These are phyloP conservation scores for Setipinna tenuifilis DNA, from an alignment of 2,797 vertebrate species.

Conservation along the genomic window DNA sequence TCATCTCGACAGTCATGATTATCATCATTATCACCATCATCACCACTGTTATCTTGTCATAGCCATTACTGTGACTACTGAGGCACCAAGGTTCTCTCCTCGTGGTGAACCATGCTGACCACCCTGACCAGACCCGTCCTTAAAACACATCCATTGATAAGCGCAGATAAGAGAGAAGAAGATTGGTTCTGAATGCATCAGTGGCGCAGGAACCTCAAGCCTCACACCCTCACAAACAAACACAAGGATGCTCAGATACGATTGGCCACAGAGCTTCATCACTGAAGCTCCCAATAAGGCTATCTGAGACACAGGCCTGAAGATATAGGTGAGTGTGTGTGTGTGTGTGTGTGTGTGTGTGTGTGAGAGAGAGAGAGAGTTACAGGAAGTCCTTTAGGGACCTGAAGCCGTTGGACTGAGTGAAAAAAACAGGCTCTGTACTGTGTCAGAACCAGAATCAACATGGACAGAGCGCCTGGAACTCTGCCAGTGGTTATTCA, in stretches of 20 bases:
- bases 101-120: too few species aligned
- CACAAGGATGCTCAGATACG: background rate
- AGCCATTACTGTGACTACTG: background rate
- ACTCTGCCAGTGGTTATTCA: background rate
- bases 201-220: background rate
- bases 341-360: too few species aligned
- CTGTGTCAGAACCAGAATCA: background rate
- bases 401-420: background rate
- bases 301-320: background rate
- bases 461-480: background rate
- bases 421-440: background rate
- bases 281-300: constrained; percentile 1
- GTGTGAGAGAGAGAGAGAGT: background rate
- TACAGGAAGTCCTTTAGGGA: background rate
- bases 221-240: background rate
- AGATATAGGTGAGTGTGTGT: background rate
- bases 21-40: background rate
- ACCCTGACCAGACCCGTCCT: too few species aligned
- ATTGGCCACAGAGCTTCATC: background rate
- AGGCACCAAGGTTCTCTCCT: background rate
- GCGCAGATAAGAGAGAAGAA: too few species aligned
- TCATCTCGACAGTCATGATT: background rate
- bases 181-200: too few species aligned
- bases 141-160: too few species aligned
- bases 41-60: background rate